Base-by-base conservation (phyloP, 1,140 invertebrate genomes). In the Ceratina japonica region DNA sequence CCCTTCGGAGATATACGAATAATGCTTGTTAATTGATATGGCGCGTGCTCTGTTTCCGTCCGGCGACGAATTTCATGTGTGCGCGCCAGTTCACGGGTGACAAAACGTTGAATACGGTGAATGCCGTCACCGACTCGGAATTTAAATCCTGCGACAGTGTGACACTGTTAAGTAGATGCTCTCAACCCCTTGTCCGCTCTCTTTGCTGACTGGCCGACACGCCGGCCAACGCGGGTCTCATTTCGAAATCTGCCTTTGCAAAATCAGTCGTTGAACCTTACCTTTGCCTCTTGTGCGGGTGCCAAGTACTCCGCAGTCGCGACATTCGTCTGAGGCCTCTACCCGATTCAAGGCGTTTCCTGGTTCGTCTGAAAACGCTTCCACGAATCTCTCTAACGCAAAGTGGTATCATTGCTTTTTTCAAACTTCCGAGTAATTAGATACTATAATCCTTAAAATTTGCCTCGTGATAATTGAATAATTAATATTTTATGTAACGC, bases 111-210 rank as follows among this genome's bases (percentile, higher is more conserved):
- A 86, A 78, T 81, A 69, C 70, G 52, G 20, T n/a, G 64, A 66
- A 71, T 80, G 76, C 27, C 80, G 83, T 87, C 84, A 88, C 74
- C 64, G 77, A 65, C 71, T 83, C 54, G 83, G 86, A 86, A 88
- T 88, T 86, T 80, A 83, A 71, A 76, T 84, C 72, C 82, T 81
- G 64, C 59, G 52, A 83, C 75, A 74, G 71, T 74, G 62, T 66
- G 77, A 73, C 70, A 73, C 74, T 69, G 68, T 84, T 75, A 77
- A 80, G 77, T 76, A 71, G 78, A 22, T 51, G 63, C 66, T 71
- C 72, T 79, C 66, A 71, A 71, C 69, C 63, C 62, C 56, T 75
- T 75, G 27, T 31, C 37, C 37, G 37, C 5, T 44, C 37, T 74
- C 65, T 74, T 52, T 51, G 68, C 51, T 71, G 52, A 71, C 63